A percentile compares a stretch with the other conserved stretches of the same genome.
Evolutionary conservation across 2,797 vertebrate genomes (phyloP).

Genomic region (Alectoris magna): DNA sequence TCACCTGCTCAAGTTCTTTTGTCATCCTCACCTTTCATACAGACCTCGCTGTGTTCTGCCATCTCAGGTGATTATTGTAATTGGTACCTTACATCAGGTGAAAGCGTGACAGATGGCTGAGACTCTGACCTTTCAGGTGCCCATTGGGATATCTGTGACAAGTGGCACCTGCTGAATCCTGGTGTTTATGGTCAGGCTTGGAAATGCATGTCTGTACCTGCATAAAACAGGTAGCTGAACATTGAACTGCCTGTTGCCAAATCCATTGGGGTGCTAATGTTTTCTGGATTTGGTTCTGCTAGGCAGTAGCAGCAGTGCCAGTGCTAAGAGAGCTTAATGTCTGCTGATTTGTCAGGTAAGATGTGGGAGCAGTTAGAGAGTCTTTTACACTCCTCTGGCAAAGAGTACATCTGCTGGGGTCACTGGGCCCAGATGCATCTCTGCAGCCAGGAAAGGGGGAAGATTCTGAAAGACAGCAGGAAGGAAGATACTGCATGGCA

Average conservation of each 20-base stretch:
- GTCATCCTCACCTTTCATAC: background rate
- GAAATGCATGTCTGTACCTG: background rate
- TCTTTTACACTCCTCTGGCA: background rate
- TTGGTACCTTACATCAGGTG: accelerated
- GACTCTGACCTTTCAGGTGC: background rate
- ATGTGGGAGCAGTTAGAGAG: accelerated
- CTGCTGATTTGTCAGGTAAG: background rate
- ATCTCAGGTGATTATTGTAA: background rate
- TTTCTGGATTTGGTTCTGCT: background rate
- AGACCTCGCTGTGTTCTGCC: background rate
- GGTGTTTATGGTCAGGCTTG: background rate
- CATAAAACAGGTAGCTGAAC: background rate
- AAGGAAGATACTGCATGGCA: background rate
- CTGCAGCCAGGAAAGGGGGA: background rate
- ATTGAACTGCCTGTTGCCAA: background rate
- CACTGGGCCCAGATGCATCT: background rate
- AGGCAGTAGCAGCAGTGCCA: background rate
- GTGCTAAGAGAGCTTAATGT: background rate
- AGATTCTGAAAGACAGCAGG: background rate
- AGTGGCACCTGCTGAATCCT: background rate
- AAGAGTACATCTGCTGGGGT: background rate
- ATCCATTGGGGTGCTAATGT: background rate
- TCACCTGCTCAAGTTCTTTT: background rate
- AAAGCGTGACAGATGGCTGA: background rate
- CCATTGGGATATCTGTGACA: accelerated